Evolutionary conservation across 2,113 vertebrate genomes (phyloP), one percentile per base, ranked within the genome.

Genomic region (Pelecanoides urinatrix): DNA sequence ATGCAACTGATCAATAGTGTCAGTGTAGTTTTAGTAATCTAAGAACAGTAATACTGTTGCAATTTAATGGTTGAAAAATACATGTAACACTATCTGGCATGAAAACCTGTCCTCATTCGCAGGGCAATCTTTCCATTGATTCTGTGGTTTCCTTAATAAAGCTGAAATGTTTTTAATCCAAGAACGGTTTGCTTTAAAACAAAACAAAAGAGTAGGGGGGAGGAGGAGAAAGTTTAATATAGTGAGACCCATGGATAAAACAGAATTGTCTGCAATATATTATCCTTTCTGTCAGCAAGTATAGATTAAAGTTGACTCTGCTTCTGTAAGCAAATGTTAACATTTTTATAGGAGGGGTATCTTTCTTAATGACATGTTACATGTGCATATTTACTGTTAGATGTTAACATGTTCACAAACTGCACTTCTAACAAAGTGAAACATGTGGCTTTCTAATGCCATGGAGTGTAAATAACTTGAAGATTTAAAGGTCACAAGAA

Each of bases 201-300:
- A 40, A 76, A 85, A 84, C 32, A 56, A 80, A 81, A 30, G 50
- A 36, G 5, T 8, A 9, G 6, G 5, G 18, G 25, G 12, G 7
- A 53, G 12, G 23, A 77, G 53, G 66, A 70, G 13, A n/a, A 92
- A 62, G 22, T 74, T 92, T 74, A 81, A 25, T 81, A 42, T 45
- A 84, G 38, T 88, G 36, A 93, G 34, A 93, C 65, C 63, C 50
- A 14, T 32, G 78, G 53, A 93, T 78, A 86, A 94, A 94, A 45
- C 62, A 79, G 70, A 90, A 83, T 75, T 95, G 70, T 67, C 73
- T 93, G 76, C 67, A 68, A 52, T 92, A 38, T 67, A 72, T 95
- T 96, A 93, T 74, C 38, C 49, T 94, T 91, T 93, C 94, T 96
- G 84, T 97, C 80, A 90, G 49, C 86, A 95, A 94, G 66, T 78